phyloP scores from a whole-genome alignment of 2,888 invertebrate species.

The Phyto melanocephala region DNA sequence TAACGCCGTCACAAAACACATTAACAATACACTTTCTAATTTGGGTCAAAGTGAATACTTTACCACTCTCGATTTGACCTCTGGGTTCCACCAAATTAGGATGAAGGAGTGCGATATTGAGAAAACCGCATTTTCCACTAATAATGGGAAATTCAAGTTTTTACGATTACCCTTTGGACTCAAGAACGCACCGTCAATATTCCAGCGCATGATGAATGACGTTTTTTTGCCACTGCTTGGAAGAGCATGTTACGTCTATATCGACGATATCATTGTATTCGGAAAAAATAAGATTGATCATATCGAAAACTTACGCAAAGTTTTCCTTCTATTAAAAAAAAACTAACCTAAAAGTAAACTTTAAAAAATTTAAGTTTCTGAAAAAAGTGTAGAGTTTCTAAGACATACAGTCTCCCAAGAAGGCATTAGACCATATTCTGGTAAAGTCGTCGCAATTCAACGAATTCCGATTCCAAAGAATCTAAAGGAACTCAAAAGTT shows the following conservation, averaged over 20 bases:
- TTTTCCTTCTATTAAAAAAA: conserved; percentile 28
- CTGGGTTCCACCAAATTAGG: conserved; percentile 7
- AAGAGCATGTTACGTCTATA: background rate
- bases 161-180: background rate
- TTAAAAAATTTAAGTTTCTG: conserved; percentile 31
- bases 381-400: conserved; percentile 38
- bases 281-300: background rate
- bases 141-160: background rate
- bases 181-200: background rate
- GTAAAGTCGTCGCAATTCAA: too few relatives aligned
- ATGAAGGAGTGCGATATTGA: background rate
- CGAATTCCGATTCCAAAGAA: too few relatives aligned
- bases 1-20: background rate
- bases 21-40: background rate
- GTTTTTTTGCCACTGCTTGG: background rate
- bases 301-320: background rate
- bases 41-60: background rate
- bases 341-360: conserved; percentile 35
- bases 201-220: conserved; percentile 11
- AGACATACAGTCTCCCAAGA: background rate
- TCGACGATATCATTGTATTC: conserved; percentile 13
- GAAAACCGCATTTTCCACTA: background rate
- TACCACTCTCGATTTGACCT: background rate
- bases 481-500: too few relatives aligned
- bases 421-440: background rate